Conservation (phyloP, 2,888 invertebrate genomes). For the Pristionchus japonicus region DNA sequence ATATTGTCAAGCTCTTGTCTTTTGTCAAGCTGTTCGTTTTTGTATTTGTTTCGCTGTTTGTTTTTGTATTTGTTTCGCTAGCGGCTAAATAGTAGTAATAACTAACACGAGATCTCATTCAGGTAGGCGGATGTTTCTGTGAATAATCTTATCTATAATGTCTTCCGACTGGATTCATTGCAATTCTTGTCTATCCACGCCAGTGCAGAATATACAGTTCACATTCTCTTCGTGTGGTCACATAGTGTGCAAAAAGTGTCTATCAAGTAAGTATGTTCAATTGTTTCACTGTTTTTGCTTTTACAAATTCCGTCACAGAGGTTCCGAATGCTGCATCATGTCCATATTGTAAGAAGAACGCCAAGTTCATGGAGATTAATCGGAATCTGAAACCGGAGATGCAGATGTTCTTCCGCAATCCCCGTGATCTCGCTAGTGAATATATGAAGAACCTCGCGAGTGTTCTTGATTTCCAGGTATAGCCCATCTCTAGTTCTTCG, state of each 20-base stretch:
- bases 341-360: constrained; percentile 48
- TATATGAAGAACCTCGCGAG: constrained; percentile 46
- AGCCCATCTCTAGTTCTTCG: not conserved
- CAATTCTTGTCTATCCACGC: constrained; percentile 30
- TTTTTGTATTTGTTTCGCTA: too few species aligned
- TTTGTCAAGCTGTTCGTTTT: too few species aligned
- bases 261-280: constrained; percentile 23
- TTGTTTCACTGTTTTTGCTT: not conserved
- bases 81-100: too few species aligned
- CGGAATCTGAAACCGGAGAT: constrained; percentile 42
- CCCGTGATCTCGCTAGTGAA: constrained; percentile 41
- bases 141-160: constrained; percentile 19
- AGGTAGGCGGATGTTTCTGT: not conserved
- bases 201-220: constrained; percentile 35
- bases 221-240: constrained; percentile 43
- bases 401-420: constrained; percentile 47
- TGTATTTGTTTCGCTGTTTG: too few species aligned
- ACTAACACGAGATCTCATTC: not conserved
- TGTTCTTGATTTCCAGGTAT: constrained; percentile 48
- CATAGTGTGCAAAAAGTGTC: constrained; percentile 44
- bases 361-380: constrained; percentile 47
- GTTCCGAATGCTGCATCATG: not conserved
- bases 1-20: too few species aligned
- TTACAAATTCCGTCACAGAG: not conserved
- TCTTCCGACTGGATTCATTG: constrained; percentile 47